These are phyloP conservation scores for Ceratothoa steindachneri DNA, from an alignment of 2,888 invertebrate genomes.

Conservation along the genomic window DNA sequence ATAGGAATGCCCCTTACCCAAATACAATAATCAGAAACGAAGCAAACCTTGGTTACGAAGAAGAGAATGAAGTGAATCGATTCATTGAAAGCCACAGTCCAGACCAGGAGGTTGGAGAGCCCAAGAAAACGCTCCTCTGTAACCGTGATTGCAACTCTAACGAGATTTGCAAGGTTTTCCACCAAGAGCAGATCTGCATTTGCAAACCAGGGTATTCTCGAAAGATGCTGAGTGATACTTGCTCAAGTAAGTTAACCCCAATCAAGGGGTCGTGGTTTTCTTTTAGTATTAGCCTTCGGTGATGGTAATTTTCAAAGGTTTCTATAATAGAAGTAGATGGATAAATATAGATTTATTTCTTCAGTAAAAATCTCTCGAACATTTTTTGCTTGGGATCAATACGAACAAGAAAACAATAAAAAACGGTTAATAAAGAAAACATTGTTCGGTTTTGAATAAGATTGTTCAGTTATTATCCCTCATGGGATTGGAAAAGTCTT, in stretches of 20 bases:
- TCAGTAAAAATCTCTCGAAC: no score
- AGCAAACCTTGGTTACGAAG: slow-evolving; percentile 37
- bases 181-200: slow-evolving; percentile 49
- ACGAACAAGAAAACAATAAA: no score
- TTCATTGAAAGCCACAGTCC: slow-evolving; percentile 43
- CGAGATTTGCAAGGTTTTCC: slow-evolving; percentile 48
- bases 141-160: slow-evolving; percentile 49
- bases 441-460: no score
- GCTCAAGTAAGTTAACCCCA: slow-evolving; percentile 49
- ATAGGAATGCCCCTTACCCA: background rate
- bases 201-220: slow-evolving; percentile 50
- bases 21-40: background rate
- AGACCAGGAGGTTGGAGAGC: slow-evolving; percentile 38
- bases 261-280: no score
- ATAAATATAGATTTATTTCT: no score
- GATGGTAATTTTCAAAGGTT: no score
- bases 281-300: no score
- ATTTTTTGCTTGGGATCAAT: no score
- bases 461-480: no score
- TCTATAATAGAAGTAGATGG: no score
- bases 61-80: slow-evolving; percentile 44
- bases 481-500: no score
- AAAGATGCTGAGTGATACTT: slow-evolving; percentile 47
- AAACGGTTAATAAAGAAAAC: no score
- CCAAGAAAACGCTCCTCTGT: slow-evolving; percentile 41